These are phyloP conservation scores for Drosophila bocqueti DNA, from an alignment of 1,140 invertebrate species.

Conservation along the genomic window DNA sequence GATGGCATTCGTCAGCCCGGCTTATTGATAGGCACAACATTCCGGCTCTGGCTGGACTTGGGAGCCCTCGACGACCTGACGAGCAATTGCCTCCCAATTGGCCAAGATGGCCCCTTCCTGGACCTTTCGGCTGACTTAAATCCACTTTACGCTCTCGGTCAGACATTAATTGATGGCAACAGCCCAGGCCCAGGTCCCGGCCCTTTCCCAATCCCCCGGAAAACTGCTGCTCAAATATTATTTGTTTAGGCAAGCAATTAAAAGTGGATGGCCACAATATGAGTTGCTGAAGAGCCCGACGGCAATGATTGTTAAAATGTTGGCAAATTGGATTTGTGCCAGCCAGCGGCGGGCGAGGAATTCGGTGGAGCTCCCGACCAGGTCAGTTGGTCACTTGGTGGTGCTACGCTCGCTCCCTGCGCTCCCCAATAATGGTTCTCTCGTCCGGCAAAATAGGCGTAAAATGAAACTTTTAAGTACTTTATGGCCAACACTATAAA, in stretches of 20 bases:
- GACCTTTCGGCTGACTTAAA: conserved; percentile 56
- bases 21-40: conserved; percentile 71
- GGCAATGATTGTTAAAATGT: conserved; percentile 82
- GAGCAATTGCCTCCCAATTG: conserved; percentile 68
- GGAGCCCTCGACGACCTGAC: conserved; percentile 35
- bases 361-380: conserved; percentile 25
- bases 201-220: conserved; percentile 28
- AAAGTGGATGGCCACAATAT: conserved; percentile 64
- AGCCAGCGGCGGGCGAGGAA: conserved; percentile 40
- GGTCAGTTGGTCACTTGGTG: conserved; percentile 50
- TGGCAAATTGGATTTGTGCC: conserved; percentile 75
- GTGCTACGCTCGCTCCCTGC: conserved; percentile 12
- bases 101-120: conserved; percentile 15
- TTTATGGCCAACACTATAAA: conserved; percentile 82
- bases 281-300: conserved; percentile 51
- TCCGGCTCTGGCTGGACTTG: conserved; percentile 14
- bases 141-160: conserved; percentile 46
- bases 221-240: conserved; percentile 73
- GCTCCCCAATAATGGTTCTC: conserved; percentile 66
- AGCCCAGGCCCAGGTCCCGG: neutral
- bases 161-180: conserved; percentile 62
- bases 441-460: conserved; percentile 77
- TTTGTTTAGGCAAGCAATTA: conserved; percentile 81
- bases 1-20: conserved; percentile 48
- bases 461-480: conserved; percentile 84